Percentiles rank a stretch among this genome's conserved stretches.
Evolutionary conservation across 92 coral and sea anemone genomes (phyloP).

Genomic region (Anthopleura xanthogrammica): DNA sequence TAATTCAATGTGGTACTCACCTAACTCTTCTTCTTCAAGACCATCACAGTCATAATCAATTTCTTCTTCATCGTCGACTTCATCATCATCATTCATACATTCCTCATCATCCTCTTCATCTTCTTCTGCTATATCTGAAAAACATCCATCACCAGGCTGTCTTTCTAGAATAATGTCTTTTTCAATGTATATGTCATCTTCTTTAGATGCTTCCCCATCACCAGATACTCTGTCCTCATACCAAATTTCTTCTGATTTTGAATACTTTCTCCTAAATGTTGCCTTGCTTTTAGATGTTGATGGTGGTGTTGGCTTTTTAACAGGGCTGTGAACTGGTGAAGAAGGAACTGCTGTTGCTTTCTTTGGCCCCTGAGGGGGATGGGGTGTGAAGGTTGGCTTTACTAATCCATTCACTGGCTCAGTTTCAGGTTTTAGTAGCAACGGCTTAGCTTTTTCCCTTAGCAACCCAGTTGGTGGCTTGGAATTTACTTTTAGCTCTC

Average conservation of each 20-base stretch:
- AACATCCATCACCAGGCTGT: slow-evolving; percentile 96
- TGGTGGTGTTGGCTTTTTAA: slow-evolving; percentile 68
- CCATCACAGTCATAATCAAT: slow-evolving; percentile 58
- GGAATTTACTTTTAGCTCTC: slow-evolving; percentile 24
- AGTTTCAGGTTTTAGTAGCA: slow-evolving; percentile 39
- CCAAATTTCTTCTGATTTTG: slow-evolving; percentile 43
- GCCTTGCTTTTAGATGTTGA: slow-evolving; percentile 37
- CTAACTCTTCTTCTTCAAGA: slow-evolving; percentile 56
- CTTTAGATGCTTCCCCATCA: slow-evolving; percentile 84
- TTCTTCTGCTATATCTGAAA: slow-evolving; percentile 94
- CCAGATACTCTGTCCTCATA: slow-evolving; percentile 77
- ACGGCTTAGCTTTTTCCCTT: slow-evolving; percentile 60
- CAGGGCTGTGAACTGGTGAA: slow-evolving; percentile 22
- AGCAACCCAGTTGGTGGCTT: slow-evolving; percentile 58
- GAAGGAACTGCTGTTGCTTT: slow-evolving; percentile 9
- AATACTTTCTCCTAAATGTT: slow-evolving; percentile 59
- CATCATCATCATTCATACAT: slow-evolving; percentile 37
- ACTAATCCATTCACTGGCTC: slow-evolving; percentile 1
- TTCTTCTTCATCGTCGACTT: slow-evolving; percentile 38
- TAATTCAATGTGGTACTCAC: slow-evolving; percentile 1
- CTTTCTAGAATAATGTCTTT: slow-evolving; percentile 34
- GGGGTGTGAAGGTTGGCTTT: slow-evolving; percentile 41
- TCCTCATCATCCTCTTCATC: slow-evolving; percentile 65
- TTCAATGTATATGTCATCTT: slow-evolving; percentile 51
- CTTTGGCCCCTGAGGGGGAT: slow-evolving; percentile 52